Base-by-base conservation (phyloP, 2,797 vertebrate species). In the Sebastes minor region DNA sequence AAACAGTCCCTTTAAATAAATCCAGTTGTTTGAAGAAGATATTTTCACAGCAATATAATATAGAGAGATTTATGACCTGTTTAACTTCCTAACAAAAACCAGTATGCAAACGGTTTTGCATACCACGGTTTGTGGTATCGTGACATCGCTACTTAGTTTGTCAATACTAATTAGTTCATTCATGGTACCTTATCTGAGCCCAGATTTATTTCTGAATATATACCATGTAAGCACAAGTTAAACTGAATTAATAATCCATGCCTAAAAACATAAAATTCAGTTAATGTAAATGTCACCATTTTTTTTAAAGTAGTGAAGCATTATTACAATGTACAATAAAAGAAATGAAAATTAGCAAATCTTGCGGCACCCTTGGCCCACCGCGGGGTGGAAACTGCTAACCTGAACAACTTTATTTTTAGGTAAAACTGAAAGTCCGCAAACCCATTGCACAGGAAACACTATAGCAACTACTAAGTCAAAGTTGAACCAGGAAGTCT, bases 371-470 rank as follows among this genome's bases (percentile, higher is more conserved):
- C 16, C 6, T 3, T 18, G 6, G 14, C 6, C 5, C 14, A 46
- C 42, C 42, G 2, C 16, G 6, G 42, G 42, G 42, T 2, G 2
- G 8, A 35, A 74, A 60, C 38, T 52, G 27, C 28, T 20, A 38
- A 57, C 5, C 22, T 33, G 3, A 70, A 63, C 4, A 28, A 18
- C 30, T 69, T 20, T 14, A 9, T 25, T 22, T 18, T 1, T 14
- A 22, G 1, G 9, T 18, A 8, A 55, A 78, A 61, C 32, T 57
- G 33, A 81, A 76, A 81, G 32, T 60, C 16, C 60, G 2, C 61
- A 33, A 56, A 63, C 27, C 22, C 52, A 20, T 3, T 62, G 61
- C 10, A 33, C 53, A 76, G 75, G 78, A 87, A 89, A 70, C 28
- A 23, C 60, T 46, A 20, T 30, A 46, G 42, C 7, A 33, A 7